These are phyloP conservation scores for Oplegnathus fasciatus DNA, from an alignment of 2,113 vertebrate species.

Conservation along the genomic window DNA sequence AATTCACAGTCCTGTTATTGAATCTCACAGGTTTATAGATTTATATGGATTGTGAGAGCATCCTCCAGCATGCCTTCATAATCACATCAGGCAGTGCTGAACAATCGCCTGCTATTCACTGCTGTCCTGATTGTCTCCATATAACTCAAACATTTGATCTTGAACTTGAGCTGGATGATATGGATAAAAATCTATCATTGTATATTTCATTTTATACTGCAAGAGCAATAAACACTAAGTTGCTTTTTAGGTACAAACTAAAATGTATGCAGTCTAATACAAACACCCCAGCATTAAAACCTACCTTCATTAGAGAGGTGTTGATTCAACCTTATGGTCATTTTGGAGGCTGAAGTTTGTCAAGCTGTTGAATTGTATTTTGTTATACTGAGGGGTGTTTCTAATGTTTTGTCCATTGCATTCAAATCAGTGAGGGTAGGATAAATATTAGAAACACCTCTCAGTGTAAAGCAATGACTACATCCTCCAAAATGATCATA, in stretches of 20 bases:
- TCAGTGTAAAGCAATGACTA: background rate
- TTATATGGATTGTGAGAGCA: conserved; percentile 16
- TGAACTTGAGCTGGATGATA: background rate
- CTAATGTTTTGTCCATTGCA: background rate
- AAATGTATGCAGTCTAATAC: background rate
- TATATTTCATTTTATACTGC: background rate
- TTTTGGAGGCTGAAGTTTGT: conserved; percentile 3
- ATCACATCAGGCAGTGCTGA: background rate
- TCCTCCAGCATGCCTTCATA: background rate
- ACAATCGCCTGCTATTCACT: background rate
- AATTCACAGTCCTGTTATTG: conserved; percentile 24
- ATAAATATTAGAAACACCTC: conserved; percentile 3
- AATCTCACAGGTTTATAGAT: conserved; percentile 26
- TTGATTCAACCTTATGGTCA: background rate
- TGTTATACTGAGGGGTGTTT: background rate
- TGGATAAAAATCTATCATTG: background rate
- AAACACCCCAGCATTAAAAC: background rate
- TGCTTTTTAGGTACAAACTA: background rate
- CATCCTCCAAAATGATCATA: background rate
- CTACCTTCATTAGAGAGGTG: background rate
- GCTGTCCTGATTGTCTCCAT: conserved; percentile 4
- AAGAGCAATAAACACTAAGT: background rate
- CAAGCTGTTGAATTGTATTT: background rate
- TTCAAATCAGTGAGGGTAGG: conserved; percentile 3
- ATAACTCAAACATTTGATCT: background rate